Base-by-base conservation (phyloP, 2,797 vertebrate genomes). In the Liasis olivaceus region DNA sequence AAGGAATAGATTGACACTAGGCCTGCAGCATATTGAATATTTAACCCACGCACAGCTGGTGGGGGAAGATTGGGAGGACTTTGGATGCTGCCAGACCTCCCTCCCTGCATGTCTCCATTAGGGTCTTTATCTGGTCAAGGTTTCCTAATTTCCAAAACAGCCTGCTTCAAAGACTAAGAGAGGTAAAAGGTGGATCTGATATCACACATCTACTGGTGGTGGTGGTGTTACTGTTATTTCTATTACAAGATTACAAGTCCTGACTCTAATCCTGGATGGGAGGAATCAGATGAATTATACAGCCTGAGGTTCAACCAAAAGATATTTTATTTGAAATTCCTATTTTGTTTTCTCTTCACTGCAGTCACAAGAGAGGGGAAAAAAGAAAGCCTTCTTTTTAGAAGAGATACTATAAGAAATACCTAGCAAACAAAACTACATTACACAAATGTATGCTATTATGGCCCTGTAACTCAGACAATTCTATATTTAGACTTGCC, bases 291-390 rank as follows among this genome's bases (percentile, higher is more conserved):
- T 81, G 36, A 81, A 47, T 47, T 47, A 42, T 81, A 47, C 36
- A 47, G 36, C 42, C 72, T 81, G 72, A 81, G 22, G 72, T 42
- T 3, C 8, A 81, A 24, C 36, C 20, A 20, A 81, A 47, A 81
- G 20, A 2, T 47, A 93, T 93, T 96, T 96, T 96, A 97, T 95
- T 90, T 95, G 93, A 97, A 94, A 89, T 28, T 93, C 96, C 28
- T 62, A 58, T 96, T 96, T 96, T 96, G 96, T 97, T 97, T 96
- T 96, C 96, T 96, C 93, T 93, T 97, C 96, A 96, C 47, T 90
- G 87, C 4, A 77, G 9, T 58, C 96, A 93, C 94, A 66, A 92
- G 94, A 95, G 96, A 94, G 91, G 95, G 91, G 87, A 95, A 91
- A 94, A 95, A 97, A 97, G 96, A 96, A 97, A 97, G 96, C 89